Conservation (phyloP, 2,888 invertebrate species). For the Ommatoiulus sabulosus region DNA sequence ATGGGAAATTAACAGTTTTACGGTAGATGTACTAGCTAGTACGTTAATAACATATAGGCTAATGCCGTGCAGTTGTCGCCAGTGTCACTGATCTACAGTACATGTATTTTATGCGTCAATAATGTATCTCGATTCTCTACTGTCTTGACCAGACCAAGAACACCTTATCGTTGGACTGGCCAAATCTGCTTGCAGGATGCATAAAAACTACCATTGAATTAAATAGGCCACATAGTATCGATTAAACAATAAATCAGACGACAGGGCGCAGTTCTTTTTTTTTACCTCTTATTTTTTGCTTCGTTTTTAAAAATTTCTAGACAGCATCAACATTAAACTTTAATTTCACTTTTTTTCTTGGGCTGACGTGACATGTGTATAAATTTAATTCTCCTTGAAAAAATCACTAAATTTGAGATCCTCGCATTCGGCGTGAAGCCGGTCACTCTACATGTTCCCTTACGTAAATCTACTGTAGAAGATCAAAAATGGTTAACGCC, state of each 20-base stretch:
- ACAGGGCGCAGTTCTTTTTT: constrained; percentile 1
- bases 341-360: not conserved
- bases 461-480: not conserved
- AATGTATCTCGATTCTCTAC: too few relatives aligned
- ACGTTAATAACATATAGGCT: too few relatives aligned
- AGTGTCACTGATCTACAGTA: too few relatives aligned
- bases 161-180: not conserved
- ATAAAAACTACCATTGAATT: constrained; percentile 3
- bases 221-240: constrained; percentile 4
- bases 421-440: not conserved
- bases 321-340: not conserved
- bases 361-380: not conserved
- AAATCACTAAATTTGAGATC: not conserved
- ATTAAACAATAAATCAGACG: constrained; percentile 1
- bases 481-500: not conserved
- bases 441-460: not conserved
- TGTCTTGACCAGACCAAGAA: too few relatives aligned
- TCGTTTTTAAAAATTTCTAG: not conserved
- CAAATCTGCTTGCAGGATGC: not conserved
- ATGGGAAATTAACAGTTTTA: too few relatives aligned
- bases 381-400: not conserved
- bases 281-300: not conserved
- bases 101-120: too few relatives aligned
- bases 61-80: too few relatives aligned
- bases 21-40: too few relatives aligned